Base-by-base conservation (phyloP, 2,113 vertebrate species). In the Chloropsis hardwickii region DNA sequence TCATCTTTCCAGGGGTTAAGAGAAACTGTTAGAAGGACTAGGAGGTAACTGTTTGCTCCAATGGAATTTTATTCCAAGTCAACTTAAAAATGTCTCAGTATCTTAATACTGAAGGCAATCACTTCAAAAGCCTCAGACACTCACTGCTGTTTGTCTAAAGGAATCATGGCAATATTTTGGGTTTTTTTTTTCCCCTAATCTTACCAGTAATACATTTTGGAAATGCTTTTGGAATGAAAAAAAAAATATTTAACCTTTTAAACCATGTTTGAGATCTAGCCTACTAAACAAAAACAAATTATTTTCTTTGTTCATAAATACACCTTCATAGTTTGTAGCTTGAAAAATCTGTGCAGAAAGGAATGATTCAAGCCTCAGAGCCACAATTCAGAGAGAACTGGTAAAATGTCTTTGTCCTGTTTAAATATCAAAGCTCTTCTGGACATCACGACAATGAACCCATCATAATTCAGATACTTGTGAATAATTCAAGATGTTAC, bases 401-500 rank as follows among this genome's bases (percentile, higher is more conserved):
- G 50, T 74, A 79, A 90, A 91, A 84, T 28, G n/a, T 28, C 70
- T 94, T 74, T 79, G 72, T 67, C 71, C 54, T 82, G 57, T 77
- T 88, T 79, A 88, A 84, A 71, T 80, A 92, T 47, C 72, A 93
- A 77, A 50, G 12, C 67, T 90, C 70, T 51, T 65, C 65, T 73
- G 56, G 56, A 51, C 81, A 28, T 76, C 62, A 42, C 67, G 62
- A 17, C 44, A 28, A 74, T 51, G 42, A 73, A 57, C 54, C 79
- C 64, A 60, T 37, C 37, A 12, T 37, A 70, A 94, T 54, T 74
- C 48, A 61, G 44, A 51, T 71, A 71, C 58, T 65, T 79, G 15
- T 88, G 81, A 97, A 93, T 96, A 95, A 97, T 96, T 96, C 54
- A 92, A 67, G 76, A 73, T 23, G 6, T 25, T 86, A 67, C 58